Evolutionary conservation across 2,888 invertebrate species (phyloP).

Genomic region (Conus canariensis): DNA sequence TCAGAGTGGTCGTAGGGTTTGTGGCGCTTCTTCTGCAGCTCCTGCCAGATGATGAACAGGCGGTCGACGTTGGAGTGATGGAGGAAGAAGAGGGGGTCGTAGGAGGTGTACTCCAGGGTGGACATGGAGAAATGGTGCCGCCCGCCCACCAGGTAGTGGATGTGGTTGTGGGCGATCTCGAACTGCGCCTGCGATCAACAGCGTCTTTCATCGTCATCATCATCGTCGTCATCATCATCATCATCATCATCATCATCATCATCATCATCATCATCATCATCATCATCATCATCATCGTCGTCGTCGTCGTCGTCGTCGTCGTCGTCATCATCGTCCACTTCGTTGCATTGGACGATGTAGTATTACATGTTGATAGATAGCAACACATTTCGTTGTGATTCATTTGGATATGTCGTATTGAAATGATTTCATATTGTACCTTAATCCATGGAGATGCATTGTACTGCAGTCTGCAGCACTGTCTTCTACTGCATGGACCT

Average conservation of each 20-base stretch:
- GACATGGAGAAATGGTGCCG: conserved; percentile 50
- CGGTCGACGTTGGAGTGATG: conserved; percentile 55
- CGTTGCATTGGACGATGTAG: not conserved
- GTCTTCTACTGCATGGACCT: not conserved
- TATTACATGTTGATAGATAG: not conserved
- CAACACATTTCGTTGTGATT: not conserved
- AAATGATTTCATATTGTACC: too few relatives aligned
- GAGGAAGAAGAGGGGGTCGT: conserved; percentile 55
- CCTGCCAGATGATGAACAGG: conserved; percentile 53
- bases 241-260: not conserved
- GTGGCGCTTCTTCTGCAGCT: conserved; percentile 49
- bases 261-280: too few relatives aligned
- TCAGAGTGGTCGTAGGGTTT: conserved; percentile 41
- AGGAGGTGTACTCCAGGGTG: conserved; percentile 52
- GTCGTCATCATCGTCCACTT: too few relatives aligned
- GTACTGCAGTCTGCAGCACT: not conserved
- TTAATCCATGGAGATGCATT: too few relatives aligned
- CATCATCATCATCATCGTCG: not conserved
- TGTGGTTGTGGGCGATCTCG: conserved; percentile 51
- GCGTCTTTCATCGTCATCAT: not conserved
- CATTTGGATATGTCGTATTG: too few relatives aligned
- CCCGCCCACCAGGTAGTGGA: conserved; percentile 50
- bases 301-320: not conserved
- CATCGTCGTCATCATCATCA: not conserved
- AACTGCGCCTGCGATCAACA: conserved; percentile 43